Evolutionary conservation across 2,113 vertebrate species (phyloP).

Genomic region (Psephotus haematonotus): DNA sequence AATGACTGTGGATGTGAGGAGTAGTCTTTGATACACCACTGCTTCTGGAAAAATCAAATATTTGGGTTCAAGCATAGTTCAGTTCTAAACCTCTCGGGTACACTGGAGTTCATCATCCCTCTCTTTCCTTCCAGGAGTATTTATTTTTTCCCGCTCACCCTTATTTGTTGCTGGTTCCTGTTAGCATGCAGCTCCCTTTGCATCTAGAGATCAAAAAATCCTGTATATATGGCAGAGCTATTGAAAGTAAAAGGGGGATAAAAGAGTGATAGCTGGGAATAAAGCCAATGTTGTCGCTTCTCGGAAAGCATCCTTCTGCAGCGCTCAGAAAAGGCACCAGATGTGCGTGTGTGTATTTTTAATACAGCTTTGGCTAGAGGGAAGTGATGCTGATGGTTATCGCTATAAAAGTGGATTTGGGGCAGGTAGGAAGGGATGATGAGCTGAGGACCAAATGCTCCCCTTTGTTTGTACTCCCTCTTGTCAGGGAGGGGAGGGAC

Average conservation of each 20-base stretch:
- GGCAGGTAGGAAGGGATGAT: neutral
- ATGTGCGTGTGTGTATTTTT: slow-evolving; percentile 10
- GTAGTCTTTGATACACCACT: neutral
- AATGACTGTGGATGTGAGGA: neutral
- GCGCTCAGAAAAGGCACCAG: slow-evolving; percentile 39
- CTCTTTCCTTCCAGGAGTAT: slow-evolving; percentile 45
- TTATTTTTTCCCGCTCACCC: slow-evolving; percentile 3
- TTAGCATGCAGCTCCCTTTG: slow-evolving; percentile 37
- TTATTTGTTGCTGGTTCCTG: slow-evolving; percentile 36
- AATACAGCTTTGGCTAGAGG: slow-evolving; percentile 1
- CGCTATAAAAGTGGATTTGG: neutral
- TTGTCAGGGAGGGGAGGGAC: neutral
- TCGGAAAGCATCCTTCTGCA: slow-evolving; percentile 49
- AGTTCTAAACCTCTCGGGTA: slow-evolving; percentile 43
- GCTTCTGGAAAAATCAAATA: slow-evolving; percentile 57
- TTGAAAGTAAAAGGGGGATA: slow-evolving; percentile 45
- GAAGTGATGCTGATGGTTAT: neutral
- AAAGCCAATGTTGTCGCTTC: slow-evolving; percentile 39
- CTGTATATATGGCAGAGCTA: neutral
- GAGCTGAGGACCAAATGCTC: neutral
- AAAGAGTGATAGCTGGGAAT: slow-evolving; percentile 60
- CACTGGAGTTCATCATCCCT: neutral
- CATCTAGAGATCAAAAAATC: slow-evolving; percentile 60
- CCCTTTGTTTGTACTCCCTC: neutral
- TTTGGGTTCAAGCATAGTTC: slow-evolving; percentile 64